A percentile compares a stretch with the other conserved stretches of the same genome.
Conservation (phyloP, 2,113 vertebrate genomes). For the Labeo catla region DNA sequence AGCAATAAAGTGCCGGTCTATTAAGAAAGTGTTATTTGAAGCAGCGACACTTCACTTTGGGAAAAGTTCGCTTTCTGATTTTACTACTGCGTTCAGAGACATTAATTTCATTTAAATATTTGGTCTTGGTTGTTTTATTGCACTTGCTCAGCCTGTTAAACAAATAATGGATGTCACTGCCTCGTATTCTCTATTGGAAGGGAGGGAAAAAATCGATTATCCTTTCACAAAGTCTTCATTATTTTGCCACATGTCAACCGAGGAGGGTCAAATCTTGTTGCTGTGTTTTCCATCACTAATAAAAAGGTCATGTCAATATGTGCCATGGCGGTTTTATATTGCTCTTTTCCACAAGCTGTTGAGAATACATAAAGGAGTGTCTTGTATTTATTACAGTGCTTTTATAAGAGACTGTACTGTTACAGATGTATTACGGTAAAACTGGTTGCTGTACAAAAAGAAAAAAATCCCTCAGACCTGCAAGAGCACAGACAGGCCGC, state of each 20-base stretch:
- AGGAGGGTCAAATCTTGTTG: slow-evolving; percentile 65
- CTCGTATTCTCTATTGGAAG: slow-evolving; percentile 11
- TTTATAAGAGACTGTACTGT: background rate
- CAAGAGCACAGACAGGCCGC: no score
- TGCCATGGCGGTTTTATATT: slow-evolving; percentile 1
- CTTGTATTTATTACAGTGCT: background rate
- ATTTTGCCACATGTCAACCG: slow-evolving; percentile 67
- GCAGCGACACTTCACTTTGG: background rate
- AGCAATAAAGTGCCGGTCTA: slow-evolving; percentile 11
- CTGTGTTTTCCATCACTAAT: slow-evolving; percentile 56
- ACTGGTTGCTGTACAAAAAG: background rate
- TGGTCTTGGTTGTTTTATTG: slow-evolving; percentile 9
- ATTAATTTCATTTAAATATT: slow-evolving; percentile 25
- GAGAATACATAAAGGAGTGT: background rate
- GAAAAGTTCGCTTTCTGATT: background rate
- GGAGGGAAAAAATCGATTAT: slow-evolving; percentile 64
- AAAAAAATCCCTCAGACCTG: background rate
- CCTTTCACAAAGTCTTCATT: slow-evolving; percentile 75
- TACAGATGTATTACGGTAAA: background rate
- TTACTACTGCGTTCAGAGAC: background rate
- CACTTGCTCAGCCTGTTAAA: background rate
- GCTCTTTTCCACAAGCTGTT: background rate
- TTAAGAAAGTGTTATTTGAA: slow-evolving; percentile 13
- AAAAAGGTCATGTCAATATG: slow-evolving; percentile 72
- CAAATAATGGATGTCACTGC: slow-evolving; percentile 6